phyloP scores from a whole-genome alignment of 2,888 invertebrate genomes.

The Micropterix aruncella region DNA sequence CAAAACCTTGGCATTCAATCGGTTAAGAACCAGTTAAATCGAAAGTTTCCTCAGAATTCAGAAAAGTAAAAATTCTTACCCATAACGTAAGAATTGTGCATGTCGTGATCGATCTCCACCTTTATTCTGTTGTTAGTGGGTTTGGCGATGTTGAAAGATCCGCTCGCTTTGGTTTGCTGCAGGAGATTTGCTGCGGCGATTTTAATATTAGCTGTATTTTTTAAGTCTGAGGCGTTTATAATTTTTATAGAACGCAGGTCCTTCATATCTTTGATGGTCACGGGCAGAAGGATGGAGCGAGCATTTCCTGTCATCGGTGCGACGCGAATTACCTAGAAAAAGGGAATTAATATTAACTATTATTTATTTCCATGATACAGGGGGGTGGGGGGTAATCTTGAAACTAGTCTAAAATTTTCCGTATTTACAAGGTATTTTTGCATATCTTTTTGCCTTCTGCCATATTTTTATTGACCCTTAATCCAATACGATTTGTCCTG shows the following conservation, averaged over 20 bases:
- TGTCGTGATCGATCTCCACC: constrained; percentile 26
- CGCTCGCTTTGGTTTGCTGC: constrained; percentile 31
- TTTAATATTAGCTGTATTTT: constrained; percentile 38
- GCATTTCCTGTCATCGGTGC: constrained; percentile 38
- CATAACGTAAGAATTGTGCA: background rate
- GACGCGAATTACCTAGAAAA: constrained; percentile 30
- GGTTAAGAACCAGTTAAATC: too few species aligned
- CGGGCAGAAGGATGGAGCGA: constrained; percentile 55
- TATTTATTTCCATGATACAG: constrained; percentile 12
- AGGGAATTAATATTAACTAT: constrained; percentile 1
- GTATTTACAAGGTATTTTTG: background rate
- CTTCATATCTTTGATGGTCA: constrained; percentile 54
- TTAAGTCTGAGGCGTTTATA: constrained; percentile 47
- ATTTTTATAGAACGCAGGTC: constrained; percentile 60
- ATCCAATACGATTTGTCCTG: too few species aligned
- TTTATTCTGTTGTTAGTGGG: constrained; percentile 15
- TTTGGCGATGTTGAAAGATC: constrained; percentile 9
- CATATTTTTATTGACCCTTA: too few species aligned
- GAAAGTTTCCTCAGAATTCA: too few species aligned
- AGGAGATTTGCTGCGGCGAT: constrained; percentile 34
- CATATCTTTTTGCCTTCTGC: too few species aligned
- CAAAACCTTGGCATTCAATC: too few species aligned
- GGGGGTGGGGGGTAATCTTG: constrained; percentile 1
- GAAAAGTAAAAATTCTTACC: too few species aligned
- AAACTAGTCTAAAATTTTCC: too few species aligned